Percentiles rank a stretch among this genome's conserved stretches.
Evolutionary conservation across 2,113 vertebrate genomes (phyloP).

Genomic region (Nesoenas mayeri): DNA sequence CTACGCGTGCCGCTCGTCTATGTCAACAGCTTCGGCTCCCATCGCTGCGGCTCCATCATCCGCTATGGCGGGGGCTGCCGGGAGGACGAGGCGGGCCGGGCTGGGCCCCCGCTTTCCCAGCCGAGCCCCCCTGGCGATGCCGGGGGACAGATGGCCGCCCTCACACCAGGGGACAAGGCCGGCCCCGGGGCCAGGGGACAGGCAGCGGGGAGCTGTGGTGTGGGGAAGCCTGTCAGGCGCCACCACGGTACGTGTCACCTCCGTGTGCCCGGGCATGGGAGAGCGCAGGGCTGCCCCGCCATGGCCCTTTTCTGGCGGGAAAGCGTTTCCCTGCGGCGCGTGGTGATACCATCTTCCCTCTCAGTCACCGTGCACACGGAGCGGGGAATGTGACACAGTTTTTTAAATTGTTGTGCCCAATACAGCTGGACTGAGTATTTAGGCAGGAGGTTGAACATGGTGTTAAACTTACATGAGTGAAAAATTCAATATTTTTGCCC

Average conservation of each 20-base stretch:
- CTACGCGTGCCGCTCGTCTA: background rate
- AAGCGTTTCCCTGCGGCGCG: accelerated
- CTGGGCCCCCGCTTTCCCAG: background rate
- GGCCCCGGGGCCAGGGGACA: accelerated
- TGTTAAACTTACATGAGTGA: background rate
- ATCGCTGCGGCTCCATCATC: constrained; percentile 37
- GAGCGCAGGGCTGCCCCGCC: background rate
- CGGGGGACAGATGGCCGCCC: accelerated
- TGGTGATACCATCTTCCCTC: background rate
- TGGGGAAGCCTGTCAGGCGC: accelerated
- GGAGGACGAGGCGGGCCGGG: accelerated
- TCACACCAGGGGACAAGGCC: accelerated
- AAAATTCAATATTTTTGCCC: background rate
- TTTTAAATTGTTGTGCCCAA: background rate
- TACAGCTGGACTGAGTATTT: background rate
- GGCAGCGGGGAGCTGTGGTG: accelerated
- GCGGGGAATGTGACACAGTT: background rate
- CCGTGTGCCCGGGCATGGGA: accelerated
- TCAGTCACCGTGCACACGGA: accelerated
- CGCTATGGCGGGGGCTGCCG: background rate
- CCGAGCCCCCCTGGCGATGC: accelerated
- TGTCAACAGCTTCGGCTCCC: constrained; percentile 61
- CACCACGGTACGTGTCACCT: accelerated
- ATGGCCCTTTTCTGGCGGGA: background rate
- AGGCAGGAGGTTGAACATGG: background rate